Evolutionary conservation across 1,140 invertebrate species (phyloP).

Genomic region (Drosophila grimshawi): DNA sequence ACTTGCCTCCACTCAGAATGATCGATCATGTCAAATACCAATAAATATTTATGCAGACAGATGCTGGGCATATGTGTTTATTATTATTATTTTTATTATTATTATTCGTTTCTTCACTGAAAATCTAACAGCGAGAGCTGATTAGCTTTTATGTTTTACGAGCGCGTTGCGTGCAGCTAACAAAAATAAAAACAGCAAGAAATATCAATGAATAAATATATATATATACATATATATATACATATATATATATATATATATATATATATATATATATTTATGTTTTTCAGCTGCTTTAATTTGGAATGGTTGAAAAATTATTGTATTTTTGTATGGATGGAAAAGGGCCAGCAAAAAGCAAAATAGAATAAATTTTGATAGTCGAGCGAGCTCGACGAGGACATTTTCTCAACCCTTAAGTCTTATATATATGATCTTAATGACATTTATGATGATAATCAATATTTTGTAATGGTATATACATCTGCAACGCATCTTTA

Average conservation of each 20-base stretch:
- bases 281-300: conserved; percentile 1
- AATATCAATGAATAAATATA: conserved; percentile 8
- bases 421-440: no score
- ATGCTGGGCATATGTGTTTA: conserved; percentile 50
- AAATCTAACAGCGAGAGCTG: conserved; percentile 35
- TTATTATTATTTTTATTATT: conserved; percentile 42
- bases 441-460: no score
- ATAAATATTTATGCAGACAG: conserved; percentile 61
- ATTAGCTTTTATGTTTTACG: conserved; percentile 49
- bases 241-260: background rate
- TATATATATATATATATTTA: no score
- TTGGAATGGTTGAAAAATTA: background rate
- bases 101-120: conserved; percentile 18
- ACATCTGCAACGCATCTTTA: no score
- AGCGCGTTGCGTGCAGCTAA: conserved; percentile 28
- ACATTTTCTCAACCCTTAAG: no score
- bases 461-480: no score
- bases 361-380: no score
- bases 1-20: conserved; percentile 33
- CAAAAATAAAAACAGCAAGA: conserved; percentile 37
- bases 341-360: background rate
- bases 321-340: background rate
- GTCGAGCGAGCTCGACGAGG: no score
- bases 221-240: background rate
- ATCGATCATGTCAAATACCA: conserved; percentile 76